Evolutionary conservation across 2,113 vertebrate genomes (phyloP).

Genomic region (Girardinichthys multiradiatus): DNA sequence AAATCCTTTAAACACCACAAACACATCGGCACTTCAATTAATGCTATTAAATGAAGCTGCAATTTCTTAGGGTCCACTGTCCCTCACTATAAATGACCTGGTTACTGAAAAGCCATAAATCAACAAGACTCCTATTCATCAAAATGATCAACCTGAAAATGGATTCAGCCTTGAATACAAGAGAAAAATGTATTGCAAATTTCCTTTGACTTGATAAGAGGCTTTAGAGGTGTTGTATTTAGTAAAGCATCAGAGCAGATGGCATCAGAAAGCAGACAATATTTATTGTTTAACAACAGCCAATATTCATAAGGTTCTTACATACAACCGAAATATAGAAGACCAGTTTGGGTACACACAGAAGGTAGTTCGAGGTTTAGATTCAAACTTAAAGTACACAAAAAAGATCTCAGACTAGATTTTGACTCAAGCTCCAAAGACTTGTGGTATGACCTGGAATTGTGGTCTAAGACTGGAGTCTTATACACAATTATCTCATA

Average conservation of each 20-base stretch:
- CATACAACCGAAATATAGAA: too few species aligned
- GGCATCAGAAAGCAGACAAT: too few species aligned
- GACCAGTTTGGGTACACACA: too few species aligned
- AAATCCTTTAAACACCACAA: slow-evolving; percentile 48
- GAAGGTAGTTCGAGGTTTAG: too few species aligned
- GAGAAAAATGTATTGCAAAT: not conserved
- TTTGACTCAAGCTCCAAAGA: too few species aligned
- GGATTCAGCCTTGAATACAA: not conserved
- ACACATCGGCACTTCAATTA: slow-evolving; percentile 68
- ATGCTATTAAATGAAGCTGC: slow-evolving; percentile 59
- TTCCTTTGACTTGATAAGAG: not conserved
- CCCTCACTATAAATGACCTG: slow-evolving; percentile 37
- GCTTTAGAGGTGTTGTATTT: not conserved
- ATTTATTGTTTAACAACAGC: too few species aligned
- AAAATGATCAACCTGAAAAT: slow-evolving; percentile 23
- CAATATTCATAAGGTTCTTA: too few species aligned
- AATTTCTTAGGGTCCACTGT: slow-evolving; percentile 40
- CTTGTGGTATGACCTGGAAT: too few species aligned
- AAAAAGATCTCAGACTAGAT: too few species aligned
- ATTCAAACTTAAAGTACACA: too few species aligned
- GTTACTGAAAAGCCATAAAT: slow-evolving; percentile 35
- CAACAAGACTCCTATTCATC: slow-evolving; percentile 17
- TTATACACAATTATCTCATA: too few species aligned
- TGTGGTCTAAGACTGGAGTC: too few species aligned
- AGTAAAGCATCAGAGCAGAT: not conserved